Evolutionary conservation across 2,888 invertebrate genomes (phyloP), one percentile per base, ranked within the genome.

Genomic region (Timema podura): DNA sequence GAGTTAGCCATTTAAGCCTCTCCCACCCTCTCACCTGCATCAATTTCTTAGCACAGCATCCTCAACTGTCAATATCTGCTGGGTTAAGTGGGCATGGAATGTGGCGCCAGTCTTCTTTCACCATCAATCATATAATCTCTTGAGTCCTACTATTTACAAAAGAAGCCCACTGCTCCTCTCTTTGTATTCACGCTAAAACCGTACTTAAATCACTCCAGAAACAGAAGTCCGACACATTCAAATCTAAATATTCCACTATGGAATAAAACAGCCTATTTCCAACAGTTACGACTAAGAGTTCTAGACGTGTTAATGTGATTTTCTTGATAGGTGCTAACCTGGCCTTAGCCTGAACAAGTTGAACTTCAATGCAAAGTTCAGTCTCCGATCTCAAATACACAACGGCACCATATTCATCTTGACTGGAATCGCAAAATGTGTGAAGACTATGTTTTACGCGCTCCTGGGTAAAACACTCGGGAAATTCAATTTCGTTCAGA

Each of bases 11-110:
- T 11, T 61, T n/a, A 9, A 74, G 75, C 9, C 76, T 75, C 61
- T 71, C 70, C 59, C 75, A 69, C 76, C 76, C 76, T 49, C 68
- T n/a, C 1, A 51, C 65, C 5, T 46, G 13, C 6, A 72, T 6
- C 10, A 74, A 16, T 15, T 61, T 10, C 9, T 65, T 16, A 1
- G 68, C 65, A 0, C 46, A 30, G 30, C 68, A 73, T 5, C 74
- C 76, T 59, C 75, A 1, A 5, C 75, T 74, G 7, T 76, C 75
- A 2, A 76, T 66, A 59, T 76, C 76, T 5, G 76, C 75, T 3
- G 73, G 73, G 64, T 76, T 76, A 8, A 64, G 16, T 11, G 15
- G 47, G 5, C 75, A 74, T 7, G 74, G 73, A 11, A 76, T 64
- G 73, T 75, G 75, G 5, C 68, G 7, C 76, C 76, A 76, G 1